Percentiles rank a stretch among this genome's conserved stretches.
Evolutionary conservation across 1,140 invertebrate genomes (phyloP).

Genomic region (Zaprionus capensis): DNA sequence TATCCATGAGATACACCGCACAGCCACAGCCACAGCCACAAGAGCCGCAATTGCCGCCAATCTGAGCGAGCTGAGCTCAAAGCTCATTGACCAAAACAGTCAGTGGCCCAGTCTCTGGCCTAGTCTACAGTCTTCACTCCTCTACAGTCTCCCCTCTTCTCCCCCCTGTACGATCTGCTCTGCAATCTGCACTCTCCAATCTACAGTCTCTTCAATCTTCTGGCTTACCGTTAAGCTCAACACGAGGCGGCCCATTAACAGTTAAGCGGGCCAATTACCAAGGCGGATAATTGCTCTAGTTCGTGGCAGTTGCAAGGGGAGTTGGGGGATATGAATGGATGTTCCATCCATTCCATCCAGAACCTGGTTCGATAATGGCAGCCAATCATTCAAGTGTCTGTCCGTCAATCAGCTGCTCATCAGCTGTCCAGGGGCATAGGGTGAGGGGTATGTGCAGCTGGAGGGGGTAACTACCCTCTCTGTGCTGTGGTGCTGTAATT

Average conservation of each 20-base stretch:
- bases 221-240: conserved; percentile 71
- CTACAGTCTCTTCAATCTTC: conserved; percentile 9
- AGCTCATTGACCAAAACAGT: conserved; percentile 78
- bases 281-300: conserved; percentile 65
- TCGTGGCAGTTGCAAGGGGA: neutral
- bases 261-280: conserved; percentile 79
- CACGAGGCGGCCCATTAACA: conserved; percentile 76
- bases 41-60: conserved; percentile 5
- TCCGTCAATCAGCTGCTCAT: conserved; percentile 59
- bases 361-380: conserved; percentile 19
- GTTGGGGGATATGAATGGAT: conserved; percentile 16
- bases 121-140: neutral
- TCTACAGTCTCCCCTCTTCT: neutral
- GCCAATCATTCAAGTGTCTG: conserved; percentile 50
- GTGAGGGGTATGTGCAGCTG: neutral
- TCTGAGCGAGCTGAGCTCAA: conserved; percentile 49
- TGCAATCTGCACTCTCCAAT: conserved; percentile 16
- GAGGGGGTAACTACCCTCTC: conserved; percentile 6
- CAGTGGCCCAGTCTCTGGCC: conserved; percentile 31
- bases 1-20: conserved; percentile 53
- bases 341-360: neutral
- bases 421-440: conserved; percentile 9
- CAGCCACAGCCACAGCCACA: neutral
- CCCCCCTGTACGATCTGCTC: neutral
- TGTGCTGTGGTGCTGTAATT: conserved; percentile 35